Evolutionary conservation across 2,113 vertebrate genomes (phyloP).

Genomic region (Ochotona princeps): DNA sequence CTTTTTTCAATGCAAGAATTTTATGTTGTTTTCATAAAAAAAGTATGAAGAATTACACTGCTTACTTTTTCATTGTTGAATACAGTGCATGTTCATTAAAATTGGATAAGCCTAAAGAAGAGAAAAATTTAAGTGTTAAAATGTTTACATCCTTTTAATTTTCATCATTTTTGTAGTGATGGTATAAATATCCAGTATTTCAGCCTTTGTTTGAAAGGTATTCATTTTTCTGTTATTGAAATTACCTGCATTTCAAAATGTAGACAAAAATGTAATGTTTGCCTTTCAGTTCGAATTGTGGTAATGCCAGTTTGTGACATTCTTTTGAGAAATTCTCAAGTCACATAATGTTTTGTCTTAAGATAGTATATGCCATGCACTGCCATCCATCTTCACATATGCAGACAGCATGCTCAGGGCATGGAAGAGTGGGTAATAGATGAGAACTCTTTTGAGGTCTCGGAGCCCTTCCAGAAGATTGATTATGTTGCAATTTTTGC

Average conservation of each 20-base stretch:
- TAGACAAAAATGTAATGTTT: conserved; percentile 2
- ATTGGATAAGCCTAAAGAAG: not conserved
- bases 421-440: conserved; percentile 25
- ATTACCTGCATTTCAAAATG: not conserved
- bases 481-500: conserved; percentile 32
- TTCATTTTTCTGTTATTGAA: not conserved
- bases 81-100: conserved; percentile 1
- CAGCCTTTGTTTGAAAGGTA: not conserved
- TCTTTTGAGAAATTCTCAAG: conserved; percentile 48
- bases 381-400: conserved; percentile 36
- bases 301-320: not conserved
- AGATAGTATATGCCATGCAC: not conserved
- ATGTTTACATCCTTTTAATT: not conserved
- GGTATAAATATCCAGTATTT: not conserved
- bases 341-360: conserved; percentile 13
- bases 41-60: not conserved
- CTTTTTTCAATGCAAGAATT: not conserved
- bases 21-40: not conserved
- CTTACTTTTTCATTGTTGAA: not conserved
- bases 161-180: not conserved
- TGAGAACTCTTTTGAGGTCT: conserved; percentile 48
- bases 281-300: not conserved
- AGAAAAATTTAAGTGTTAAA: conserved; percentile 3
- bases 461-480: conserved; percentile 52
- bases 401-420: not conserved